Evolutionary conservation across 37 sponge, comb jelly and placozoan species (phyloP).

Genomic region (Ianthella basta): DNA sequence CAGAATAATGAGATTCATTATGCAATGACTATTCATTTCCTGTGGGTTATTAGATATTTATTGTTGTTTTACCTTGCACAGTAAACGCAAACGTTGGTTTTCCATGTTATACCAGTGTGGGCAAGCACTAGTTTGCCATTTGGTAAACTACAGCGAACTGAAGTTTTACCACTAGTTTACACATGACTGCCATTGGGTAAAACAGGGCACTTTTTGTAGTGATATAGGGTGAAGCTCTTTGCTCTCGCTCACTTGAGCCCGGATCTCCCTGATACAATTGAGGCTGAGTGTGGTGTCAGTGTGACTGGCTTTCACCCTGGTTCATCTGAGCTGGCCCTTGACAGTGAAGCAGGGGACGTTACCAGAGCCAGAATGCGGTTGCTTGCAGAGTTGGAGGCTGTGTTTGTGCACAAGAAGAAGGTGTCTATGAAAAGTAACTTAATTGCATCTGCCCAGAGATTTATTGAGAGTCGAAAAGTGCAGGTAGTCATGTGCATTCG

Average conservation of each 20-base stretch:
- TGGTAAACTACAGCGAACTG: no score
- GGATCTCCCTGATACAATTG: slow-evolving; percentile 5
- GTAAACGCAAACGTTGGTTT: no score
- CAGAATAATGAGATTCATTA: no score
- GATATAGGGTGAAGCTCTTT: slow-evolving; percentile 25
- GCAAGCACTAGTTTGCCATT: no score
- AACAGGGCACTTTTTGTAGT: no score
- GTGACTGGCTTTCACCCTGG: slow-evolving; percentile 12
- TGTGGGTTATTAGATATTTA: no score
- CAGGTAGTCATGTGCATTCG: not conserved
- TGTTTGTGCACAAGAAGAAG: not conserved
- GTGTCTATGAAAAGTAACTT: not conserved
- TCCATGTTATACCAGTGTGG: no score
- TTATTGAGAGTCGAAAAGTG: not conserved
- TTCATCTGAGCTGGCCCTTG: not conserved
- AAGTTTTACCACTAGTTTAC: no score
- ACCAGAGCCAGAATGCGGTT: not conserved
- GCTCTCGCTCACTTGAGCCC: slow-evolving; percentile 35
- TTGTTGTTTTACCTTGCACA: no score
- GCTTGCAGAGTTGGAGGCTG: not conserved
- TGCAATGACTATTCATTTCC: no score
- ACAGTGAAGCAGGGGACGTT: not conserved
- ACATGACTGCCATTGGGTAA: no score
- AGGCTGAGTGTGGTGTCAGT: slow-evolving; percentile 3
- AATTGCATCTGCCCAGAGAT: not conserved